Percentiles rank a stretch among this genome's conserved stretches.
Evolutionary conservation across 2,888 invertebrate species (phyloP).

Genomic region (Scaptomyza reducta): DNA sequence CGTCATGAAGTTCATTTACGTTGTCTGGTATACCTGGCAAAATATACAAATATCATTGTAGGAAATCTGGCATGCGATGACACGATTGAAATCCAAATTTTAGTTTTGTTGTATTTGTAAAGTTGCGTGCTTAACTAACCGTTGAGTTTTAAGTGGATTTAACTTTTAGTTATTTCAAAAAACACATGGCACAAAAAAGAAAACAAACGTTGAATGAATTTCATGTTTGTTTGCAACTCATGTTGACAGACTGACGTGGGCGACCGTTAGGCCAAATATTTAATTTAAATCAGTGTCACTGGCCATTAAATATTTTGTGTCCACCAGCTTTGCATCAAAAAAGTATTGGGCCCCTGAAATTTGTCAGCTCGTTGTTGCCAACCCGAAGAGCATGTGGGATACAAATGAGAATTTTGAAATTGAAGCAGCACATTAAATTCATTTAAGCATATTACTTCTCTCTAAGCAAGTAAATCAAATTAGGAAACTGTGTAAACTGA

Average conservation of each 20-base stretch:
- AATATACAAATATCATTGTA: background rate
- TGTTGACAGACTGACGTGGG: constrained; percentile 63
- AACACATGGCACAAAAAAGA: constrained; percentile 14
- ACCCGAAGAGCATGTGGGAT: too few relatives aligned
- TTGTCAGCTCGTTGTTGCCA: background rate
- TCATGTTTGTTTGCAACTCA: constrained; percentile 51
- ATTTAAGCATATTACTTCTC: too few relatives aligned
- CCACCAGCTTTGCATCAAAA: constrained; percentile 27
- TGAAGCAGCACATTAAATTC: too few relatives aligned
- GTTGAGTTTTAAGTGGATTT: constrained; percentile 56
- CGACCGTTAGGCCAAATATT: constrained; percentile 63
- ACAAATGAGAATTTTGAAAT: background rate
- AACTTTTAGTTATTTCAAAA: constrained; percentile 46
- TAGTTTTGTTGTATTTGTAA: constrained; percentile 22
- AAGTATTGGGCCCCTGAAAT: background rate
- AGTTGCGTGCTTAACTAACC: constrained; percentile 44
- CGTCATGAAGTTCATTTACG: background rate
- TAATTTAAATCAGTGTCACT: constrained; percentile 77
- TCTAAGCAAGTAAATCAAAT: background rate
- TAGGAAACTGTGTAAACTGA: too few relatives aligned
- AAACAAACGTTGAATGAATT: constrained; percentile 43
- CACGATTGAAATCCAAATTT: constrained; percentile 3
- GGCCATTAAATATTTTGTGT: constrained; percentile 52
- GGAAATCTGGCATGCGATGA: constrained; percentile 16
- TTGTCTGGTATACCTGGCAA: too few relatives aligned